These are phyloP conservation scores for Butorides virescens DNA, from an alignment of 2,113 vertebrate species.

Conservation along the genomic window DNA sequence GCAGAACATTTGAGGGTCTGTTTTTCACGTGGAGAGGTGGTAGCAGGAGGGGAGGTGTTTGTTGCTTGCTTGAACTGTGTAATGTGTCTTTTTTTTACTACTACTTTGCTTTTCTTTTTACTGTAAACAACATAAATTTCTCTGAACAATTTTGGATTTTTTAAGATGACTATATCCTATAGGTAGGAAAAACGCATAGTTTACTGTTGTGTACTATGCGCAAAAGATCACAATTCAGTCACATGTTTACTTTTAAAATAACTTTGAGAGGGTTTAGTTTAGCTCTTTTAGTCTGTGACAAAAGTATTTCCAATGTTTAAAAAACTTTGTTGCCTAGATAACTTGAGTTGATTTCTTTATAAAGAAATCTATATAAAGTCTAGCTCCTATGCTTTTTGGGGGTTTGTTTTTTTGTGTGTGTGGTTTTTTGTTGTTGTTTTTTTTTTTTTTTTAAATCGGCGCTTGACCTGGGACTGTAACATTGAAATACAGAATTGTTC, in stretches of 20 bases:
- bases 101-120: not conserved
- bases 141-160: not conserved
- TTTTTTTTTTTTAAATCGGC: not conserved
- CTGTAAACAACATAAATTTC: not conserved
- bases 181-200: not conserved
- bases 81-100: not conserved
- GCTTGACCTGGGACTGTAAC: not conserved
- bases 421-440: too few species aligned
- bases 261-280: not conserved
- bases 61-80: not conserved
- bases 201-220: not conserved
- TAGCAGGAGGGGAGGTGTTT: not conserved
- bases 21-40: not conserved
- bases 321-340: not conserved
- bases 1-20: too few species aligned
- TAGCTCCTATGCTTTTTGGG: not conserved
- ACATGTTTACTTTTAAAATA: not conserved
- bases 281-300: not conserved
- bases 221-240: not conserved
- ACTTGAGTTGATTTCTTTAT: not conserved
- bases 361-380: not conserved
- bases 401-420: too few species aligned
- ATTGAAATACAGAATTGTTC: not conserved
- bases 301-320: not conserved
- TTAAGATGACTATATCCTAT: not conserved